Evolutionary conservation across 2,797 vertebrate genomes (phyloP).

Genomic region (Eidolon dupreanum): DNA sequence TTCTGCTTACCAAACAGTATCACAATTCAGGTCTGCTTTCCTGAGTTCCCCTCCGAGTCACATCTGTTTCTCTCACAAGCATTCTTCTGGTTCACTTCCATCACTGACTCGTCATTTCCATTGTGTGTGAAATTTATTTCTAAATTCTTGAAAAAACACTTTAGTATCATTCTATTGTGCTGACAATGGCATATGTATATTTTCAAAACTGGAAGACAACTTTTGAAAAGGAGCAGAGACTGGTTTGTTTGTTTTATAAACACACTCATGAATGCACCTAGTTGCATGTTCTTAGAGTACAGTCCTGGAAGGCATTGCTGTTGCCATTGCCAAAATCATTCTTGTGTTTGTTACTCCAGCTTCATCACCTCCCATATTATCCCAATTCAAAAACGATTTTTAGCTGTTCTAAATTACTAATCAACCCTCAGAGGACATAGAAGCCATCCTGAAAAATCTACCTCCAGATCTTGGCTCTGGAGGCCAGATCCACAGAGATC

Average conservation of each 20-base stretch:
- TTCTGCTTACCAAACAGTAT: background rate
- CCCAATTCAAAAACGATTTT: slow-evolving; percentile 6
- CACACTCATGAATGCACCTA: background rate
- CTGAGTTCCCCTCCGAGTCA: background rate
- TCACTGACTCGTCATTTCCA: background rate
- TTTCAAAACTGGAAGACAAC: slow-evolving; percentile 19
- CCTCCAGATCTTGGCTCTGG: background rate
- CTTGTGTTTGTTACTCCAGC: background rate
- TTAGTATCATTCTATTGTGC: background rate
- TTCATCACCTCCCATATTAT: background rate
- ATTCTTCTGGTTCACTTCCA: background rate
- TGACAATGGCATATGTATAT: background rate
- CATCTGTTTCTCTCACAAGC: background rate
- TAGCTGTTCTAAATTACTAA: background rate
- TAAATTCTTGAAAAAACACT: background rate
- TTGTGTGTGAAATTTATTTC: background rate
- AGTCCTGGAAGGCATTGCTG: background rate
- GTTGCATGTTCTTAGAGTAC: background rate
- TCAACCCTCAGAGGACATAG: background rate
- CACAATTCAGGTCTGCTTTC: background rate
- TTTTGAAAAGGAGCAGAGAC: slow-evolving; percentile 17
- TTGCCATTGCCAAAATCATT: background rate
- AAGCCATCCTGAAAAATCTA: background rate
- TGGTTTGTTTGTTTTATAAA: slow-evolving; percentile 29
- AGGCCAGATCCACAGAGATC: background rate